phyloP scores from a whole-genome alignment of 2,797 vertebrate species.

The Ispidina picta region DNA sequence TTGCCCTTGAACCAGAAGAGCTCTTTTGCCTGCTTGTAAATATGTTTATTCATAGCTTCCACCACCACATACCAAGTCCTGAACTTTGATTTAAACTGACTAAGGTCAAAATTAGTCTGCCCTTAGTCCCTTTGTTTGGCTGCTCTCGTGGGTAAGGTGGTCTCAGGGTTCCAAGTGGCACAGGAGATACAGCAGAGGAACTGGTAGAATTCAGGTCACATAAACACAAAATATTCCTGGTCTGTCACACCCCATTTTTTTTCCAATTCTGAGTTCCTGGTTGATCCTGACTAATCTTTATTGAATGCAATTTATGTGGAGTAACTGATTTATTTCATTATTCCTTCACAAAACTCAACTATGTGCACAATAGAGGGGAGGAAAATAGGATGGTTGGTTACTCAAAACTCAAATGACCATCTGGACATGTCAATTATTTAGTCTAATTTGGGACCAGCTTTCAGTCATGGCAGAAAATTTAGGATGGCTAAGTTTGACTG shows the following conservation, averaged over 20 bases:
- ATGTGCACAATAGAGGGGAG: background rate
- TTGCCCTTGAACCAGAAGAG: background rate
- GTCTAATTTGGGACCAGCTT: background rate
- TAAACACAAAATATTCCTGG: background rate
- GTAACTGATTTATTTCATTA: background rate
- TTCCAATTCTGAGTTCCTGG: background rate
- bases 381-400: background rate
- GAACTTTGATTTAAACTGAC: background rate
- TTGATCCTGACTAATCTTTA: background rate
- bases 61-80: background rate
- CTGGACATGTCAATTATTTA: background rate
- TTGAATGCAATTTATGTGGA: background rate
- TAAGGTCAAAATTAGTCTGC: background rate
- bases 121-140: background rate
- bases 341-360: background rate
- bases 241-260: background rate
- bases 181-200: background rate
- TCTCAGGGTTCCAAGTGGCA: accelerated
- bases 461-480: background rate
- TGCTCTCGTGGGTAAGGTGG: background rate
- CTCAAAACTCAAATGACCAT: background rate
- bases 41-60: background rate
- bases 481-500: background rate
- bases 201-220: background rate
- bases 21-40: background rate